These are phyloP conservation scores for Alsophila aescularia DNA, from an alignment of 2,888 invertebrate species.

Conservation along the genomic window DNA sequence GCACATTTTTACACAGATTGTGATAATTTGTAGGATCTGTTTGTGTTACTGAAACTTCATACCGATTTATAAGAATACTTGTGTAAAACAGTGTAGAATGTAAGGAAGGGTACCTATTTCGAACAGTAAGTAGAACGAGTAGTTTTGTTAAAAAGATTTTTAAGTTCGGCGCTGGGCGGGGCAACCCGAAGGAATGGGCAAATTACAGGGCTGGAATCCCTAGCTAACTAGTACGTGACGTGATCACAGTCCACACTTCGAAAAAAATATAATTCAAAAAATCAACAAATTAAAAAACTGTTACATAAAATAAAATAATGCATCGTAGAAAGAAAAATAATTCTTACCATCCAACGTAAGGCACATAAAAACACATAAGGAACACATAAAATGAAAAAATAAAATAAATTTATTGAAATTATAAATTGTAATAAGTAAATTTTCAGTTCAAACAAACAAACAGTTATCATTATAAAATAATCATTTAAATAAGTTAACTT, in stretches of 20 bases:
- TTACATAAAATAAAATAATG: slow-evolving; percentile 1
- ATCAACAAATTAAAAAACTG: not conserved
- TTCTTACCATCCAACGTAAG: slow-evolving; percentile 22
- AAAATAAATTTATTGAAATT: no score
- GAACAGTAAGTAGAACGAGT: slow-evolving; percentile 55
- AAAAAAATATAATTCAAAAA: slow-evolving; percentile 46
- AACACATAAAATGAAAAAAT: slow-evolving; percentile 12
- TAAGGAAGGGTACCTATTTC: slow-evolving; percentile 59
- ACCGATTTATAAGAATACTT: slow-evolving; percentile 46
- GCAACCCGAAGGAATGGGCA: slow-evolving; percentile 69
- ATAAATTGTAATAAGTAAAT: no score
- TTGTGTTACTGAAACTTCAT: slow-evolving; percentile 64
- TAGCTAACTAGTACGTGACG: slow-evolving; percentile 55
- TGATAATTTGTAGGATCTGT: slow-evolving; percentile 55
- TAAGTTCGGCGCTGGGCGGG: slow-evolving; percentile 81
- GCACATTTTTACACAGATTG: slow-evolving; percentile 70
- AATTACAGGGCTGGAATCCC: slow-evolving; percentile 61
- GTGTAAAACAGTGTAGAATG: slow-evolving; percentile 68
- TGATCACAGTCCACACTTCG: slow-evolving; percentile 74
- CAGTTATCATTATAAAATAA: slow-evolving; percentile 22
- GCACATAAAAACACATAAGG: slow-evolving; percentile 21
- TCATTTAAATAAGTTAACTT: slow-evolving; percentile 21
- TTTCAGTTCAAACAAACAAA: not conserved
- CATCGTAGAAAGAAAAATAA: slow-evolving; percentile 10
- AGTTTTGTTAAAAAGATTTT: slow-evolving; percentile 60